phyloP scores from a whole-genome alignment of 2,113 vertebrate species.

The Casuarius casuarius region DNA sequence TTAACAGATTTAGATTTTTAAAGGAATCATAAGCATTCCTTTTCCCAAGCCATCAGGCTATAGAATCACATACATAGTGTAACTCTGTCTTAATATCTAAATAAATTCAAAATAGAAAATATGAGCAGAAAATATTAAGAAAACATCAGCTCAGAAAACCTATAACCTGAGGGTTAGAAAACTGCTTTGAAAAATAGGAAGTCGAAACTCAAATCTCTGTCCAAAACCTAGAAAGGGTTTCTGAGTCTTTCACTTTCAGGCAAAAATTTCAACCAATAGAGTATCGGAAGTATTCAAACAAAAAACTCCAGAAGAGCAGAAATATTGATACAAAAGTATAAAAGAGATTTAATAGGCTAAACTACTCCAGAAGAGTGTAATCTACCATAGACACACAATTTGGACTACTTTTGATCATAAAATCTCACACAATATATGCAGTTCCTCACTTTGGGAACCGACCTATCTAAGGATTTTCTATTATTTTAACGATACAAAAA shows the following conservation, averaged over 20 bases:
- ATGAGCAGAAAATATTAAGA: background rate
- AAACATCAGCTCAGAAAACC: background rate
- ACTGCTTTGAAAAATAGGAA: no score
- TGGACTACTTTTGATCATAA: background rate
- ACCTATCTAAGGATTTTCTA: background rate
- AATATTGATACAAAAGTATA: no score
- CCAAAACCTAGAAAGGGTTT: no score
- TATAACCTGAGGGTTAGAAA: background rate
- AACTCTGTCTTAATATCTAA: background rate
- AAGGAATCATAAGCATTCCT: background rate
- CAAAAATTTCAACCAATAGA: no score
- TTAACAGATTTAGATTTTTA: background rate
- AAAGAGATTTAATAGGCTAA: no score
- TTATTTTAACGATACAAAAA: background rate
- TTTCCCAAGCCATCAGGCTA: background rate
- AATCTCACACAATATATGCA: rapidly evolving
- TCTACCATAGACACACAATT: background rate
- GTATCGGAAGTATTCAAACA: no score
- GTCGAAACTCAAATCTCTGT: no score
- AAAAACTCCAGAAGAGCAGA: no score
- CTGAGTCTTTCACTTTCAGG: no score
- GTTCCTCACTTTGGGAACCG: background rate
- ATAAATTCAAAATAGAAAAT: background rate
- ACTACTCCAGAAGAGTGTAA: background rate
- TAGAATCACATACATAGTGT: no score